These are phyloP conservation scores for Proterorhinus semilunaris DNA, from an alignment of 2,113 vertebrate genomes.

Conservation along the genomic window DNA sequence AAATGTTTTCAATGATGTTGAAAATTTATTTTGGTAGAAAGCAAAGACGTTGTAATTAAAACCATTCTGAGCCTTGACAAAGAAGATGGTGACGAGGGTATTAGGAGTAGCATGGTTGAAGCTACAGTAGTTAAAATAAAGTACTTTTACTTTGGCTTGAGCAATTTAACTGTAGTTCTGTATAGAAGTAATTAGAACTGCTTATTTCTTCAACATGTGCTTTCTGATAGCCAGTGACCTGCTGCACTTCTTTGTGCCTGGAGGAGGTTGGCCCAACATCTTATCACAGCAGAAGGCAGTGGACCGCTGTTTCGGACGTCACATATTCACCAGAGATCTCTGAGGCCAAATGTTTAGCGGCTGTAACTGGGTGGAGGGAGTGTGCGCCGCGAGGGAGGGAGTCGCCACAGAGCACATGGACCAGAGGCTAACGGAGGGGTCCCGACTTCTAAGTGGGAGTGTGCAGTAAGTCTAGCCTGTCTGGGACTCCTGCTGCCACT, in stretches of 20 bases:
- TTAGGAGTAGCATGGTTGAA: too few relatives aligned
- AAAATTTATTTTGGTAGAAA: too few relatives aligned
- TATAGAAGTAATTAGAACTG: too few relatives aligned
- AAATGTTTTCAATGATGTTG: too few relatives aligned
- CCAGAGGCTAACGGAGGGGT: constrained; percentile 37
- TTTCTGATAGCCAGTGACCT: background rate
- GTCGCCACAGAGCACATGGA: constrained; percentile 38
- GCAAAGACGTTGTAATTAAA: too few relatives aligned
- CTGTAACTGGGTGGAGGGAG: constrained; percentile 29
- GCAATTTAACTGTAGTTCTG: too few relatives aligned
- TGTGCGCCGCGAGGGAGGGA: constrained; percentile 46
- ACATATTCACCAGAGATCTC: constrained; percentile 11
- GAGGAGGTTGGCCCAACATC: constrained; percentile 21
- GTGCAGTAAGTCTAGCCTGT: constrained; percentile 36
- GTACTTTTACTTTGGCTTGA: too few relatives aligned
- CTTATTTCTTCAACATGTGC: background rate
- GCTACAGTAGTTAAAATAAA: too few relatives aligned
- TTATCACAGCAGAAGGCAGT: constrained; percentile 43
- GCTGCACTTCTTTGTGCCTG: constrained; percentile 5
- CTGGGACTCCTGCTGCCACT: constrained; percentile 28
- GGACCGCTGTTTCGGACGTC: constrained; percentile 29
- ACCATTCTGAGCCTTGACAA: too few relatives aligned
- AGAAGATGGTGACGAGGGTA: too few relatives aligned
- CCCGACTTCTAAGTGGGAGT: constrained; percentile 42
- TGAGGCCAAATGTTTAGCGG: constrained; percentile 11